Base-by-base conservation (phyloP, 1,140 invertebrate species). In the Calliopsis andreniformis region DNA sequence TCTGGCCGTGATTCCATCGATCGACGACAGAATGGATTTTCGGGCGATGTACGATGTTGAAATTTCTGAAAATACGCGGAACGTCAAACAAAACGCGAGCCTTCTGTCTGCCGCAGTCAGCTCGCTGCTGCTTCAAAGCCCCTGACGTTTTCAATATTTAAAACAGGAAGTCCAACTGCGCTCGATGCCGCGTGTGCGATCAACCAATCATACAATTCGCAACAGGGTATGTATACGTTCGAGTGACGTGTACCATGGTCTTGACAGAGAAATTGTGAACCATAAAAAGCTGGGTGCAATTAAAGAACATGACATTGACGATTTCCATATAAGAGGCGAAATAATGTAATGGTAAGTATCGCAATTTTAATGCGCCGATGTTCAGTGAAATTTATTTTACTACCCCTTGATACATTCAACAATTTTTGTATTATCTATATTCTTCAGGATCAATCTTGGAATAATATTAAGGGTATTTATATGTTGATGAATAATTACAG, bases 111-210 rank as follows among this genome's bases (percentile, higher is more conserved):
- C 51, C 63, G 79, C 75, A 75, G 81, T 76, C 75, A 81, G 79
- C 67, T 79, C 78, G 56, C 70, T 63, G 78, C 62, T 68, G 66
- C 76, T 77, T 85, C 86, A 85, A 87, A 88, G 80, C 82, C 55
- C 35, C 53, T 71, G 82, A 72, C 76, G 80, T 87, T 88, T 88
- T 88, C 82, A 83, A 86, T 87, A 87, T 88, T 84, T 73, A 82
- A 80, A 85, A 83, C 76, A 64, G 23, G 43, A 39, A 68, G 45
- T 64, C 56, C 23, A 71, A 79, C 63, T 69, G 47, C 39, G 25
- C 14, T 8, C 51, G 47, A 18, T 67, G 16, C 23, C 42, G 42
- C 18, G n/a, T 45, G 42, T 14, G 42, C 61, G 18, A 63, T 47
- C 61, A 35, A 51, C 63, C 20, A 67, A 67, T 67, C 61, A 28